Evolutionary conservation across 2,797 vertebrate genomes (phyloP).

Genomic region (Geotrypetes seraphini): DNA sequence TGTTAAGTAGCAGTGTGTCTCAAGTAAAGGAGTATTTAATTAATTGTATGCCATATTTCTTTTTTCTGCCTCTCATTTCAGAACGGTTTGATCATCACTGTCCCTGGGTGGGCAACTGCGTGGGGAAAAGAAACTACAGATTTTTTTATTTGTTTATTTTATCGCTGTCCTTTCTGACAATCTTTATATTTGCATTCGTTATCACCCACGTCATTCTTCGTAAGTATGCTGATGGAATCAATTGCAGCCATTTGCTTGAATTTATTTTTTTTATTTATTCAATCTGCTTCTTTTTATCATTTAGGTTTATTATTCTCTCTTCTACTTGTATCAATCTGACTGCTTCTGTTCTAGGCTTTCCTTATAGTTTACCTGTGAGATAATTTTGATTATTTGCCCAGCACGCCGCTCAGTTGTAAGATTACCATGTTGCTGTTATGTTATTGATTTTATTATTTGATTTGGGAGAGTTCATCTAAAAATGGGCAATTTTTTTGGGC

Average conservation of each 20-base stretch:
- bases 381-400: no score
- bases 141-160: slow-evolving; percentile 99
- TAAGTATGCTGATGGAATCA: slow-evolving; percentile 74
- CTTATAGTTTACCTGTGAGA: no score
- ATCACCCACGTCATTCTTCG: slow-evolving; percentile 93
- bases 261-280: neutral
- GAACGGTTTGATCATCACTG: slow-evolving; percentile 98
- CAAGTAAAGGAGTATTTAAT: slow-evolving; percentile 27
- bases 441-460: no score
- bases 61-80: slow-evolving; percentile 65
- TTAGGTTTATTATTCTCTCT: no score
- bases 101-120: slow-evolving; percentile 98
- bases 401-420: no score
- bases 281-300: neutral
- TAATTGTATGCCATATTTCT: slow-evolving; percentile 43
- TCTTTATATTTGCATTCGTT: slow-evolving; percentile 97
- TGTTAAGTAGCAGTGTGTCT: no score
- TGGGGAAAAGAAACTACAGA: slow-evolving; percentile 98
- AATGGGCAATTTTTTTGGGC: no score
- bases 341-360: no score
- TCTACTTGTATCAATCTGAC: no score
- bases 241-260: slow-evolving; percentile 46
- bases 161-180: slow-evolving; percentile 96
- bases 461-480: no score
- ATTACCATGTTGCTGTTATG: no score